Percentiles rank a stretch among this genome's conserved stretches.
These are phyloP conservation scores for Centropus bengalensis DNA, from an alignment of 2,113 vertebrate genomes.

Conservation along the genomic window DNA sequence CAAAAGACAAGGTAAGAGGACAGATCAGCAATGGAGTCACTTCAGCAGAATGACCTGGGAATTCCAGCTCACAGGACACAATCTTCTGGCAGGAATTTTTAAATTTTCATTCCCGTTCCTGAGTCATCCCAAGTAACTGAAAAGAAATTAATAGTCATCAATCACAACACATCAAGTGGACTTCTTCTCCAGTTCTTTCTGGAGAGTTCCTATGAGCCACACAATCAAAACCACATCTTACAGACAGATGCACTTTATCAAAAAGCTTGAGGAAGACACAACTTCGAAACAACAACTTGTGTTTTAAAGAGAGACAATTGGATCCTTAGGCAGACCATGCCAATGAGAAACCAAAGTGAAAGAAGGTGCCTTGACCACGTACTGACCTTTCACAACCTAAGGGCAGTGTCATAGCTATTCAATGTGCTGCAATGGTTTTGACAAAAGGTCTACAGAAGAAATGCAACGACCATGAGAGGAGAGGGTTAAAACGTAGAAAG, in stretches of 20 bases:
- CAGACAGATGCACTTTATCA: not conserved
- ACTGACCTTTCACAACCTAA: not conserved
- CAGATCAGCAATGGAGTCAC: not conserved
- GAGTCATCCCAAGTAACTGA: not conserved
- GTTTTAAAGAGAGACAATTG: accelerated
- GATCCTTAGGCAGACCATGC: not conserved
- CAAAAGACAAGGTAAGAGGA: not conserved
- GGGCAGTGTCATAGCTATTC: not conserved
- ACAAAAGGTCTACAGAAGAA: not conserved
- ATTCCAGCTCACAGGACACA: not conserved
- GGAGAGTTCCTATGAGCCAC: not conserved
- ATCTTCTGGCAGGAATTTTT: not conserved
- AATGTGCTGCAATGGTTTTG: not conserved
- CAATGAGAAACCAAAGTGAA: not conserved
- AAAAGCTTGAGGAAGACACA: not conserved
- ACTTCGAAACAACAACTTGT: not conserved
- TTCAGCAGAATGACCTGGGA: accelerated
- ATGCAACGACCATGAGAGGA: not conserved
- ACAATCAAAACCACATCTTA: not conserved
- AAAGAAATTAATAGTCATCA: not conserved
- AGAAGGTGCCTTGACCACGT: not conserved
- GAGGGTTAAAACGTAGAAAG: not conserved
- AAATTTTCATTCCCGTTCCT: not conserved
- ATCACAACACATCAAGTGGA: not conserved
- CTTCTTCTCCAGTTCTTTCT: not conserved